Evolutionary conservation across 2,797 vertebrate species (phyloP).

Genomic region (Dicrostonyx torquatus): DNA sequence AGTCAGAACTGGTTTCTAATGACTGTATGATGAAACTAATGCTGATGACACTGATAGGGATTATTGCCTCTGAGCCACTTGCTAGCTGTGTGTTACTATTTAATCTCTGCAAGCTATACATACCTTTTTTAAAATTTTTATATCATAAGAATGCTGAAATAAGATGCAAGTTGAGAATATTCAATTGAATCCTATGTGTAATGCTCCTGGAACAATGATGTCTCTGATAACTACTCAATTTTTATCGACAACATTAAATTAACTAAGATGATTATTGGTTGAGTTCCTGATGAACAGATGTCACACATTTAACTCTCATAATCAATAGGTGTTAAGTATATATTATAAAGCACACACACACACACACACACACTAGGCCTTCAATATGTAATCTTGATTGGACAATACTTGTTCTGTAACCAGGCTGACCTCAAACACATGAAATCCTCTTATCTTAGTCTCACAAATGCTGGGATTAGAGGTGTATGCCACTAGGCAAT

Average conservation of each 20-base stretch:
- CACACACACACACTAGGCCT: too few species aligned
- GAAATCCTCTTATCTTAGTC: background rate
- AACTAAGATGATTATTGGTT: background rate
- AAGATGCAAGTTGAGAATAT: background rate
- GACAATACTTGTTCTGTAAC: background rate
- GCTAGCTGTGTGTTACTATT: background rate
- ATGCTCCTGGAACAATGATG: background rate
- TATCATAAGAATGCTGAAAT: conserved; percentile 25
- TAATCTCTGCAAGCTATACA: conserved; percentile 14
- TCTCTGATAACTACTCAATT: background rate
- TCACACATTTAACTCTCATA: conserved; percentile 40
- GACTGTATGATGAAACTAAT: background rate
- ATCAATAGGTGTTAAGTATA: background rate
- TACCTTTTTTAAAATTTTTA: conserved; percentile 9
- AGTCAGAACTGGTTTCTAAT: conserved; percentile 7
- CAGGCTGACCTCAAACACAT: background rate
- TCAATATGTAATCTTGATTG: background rate
- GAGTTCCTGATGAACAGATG: conserved; percentile 43
- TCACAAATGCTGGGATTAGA: background rate
- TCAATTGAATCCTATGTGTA: conserved; percentile 3
- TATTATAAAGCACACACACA: too few species aligned
- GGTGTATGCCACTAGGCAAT: background rate
- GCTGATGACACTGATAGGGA: background rate
- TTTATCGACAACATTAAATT: conserved; percentile 21
- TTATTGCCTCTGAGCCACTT: conserved; percentile 30